Conservation (phyloP, 2,888 invertebrate species). For the Saturnia japonica region DNA sequence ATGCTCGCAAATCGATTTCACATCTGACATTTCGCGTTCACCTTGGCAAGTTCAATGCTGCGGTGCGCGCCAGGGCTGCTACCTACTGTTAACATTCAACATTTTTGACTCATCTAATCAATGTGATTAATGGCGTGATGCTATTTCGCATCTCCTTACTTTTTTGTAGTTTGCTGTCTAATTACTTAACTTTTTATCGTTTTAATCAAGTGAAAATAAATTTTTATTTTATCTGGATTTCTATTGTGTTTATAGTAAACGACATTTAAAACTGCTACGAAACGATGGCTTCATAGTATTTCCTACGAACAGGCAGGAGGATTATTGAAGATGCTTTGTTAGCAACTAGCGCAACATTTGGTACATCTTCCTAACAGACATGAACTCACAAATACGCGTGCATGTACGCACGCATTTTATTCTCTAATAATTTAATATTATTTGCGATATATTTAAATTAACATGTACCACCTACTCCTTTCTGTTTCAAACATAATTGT, state of each 20-base stretch:
- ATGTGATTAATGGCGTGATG: neutral
- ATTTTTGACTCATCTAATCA: conserved; percentile 1
- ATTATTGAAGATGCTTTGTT: too few relatives aligned
- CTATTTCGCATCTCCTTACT: neutral
- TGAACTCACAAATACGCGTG: too few relatives aligned
- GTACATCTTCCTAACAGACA: too few relatives aligned
- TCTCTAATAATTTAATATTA: too few relatives aligned
- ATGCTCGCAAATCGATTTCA: conserved; percentile 29
- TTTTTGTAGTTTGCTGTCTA: neutral
- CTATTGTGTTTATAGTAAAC: neutral
- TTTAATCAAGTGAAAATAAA: neutral
- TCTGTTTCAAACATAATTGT: too few relatives aligned
- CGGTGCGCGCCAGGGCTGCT: conserved; percentile 13
- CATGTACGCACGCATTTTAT: too few relatives aligned
- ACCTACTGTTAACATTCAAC: conserved; percentile 6
- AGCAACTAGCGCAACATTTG: too few relatives aligned
- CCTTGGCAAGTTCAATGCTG: conserved; percentile 44
- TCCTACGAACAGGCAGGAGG: too few relatives aligned
- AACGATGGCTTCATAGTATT: too few relatives aligned
- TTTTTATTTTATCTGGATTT: neutral
- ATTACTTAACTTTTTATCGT: neutral
- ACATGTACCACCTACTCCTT: too few relatives aligned
- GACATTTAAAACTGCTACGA: neutral
- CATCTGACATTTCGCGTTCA: conserved; percentile 38
- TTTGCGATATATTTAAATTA: too few relatives aligned